Evolutionary conservation across 2,888 invertebrate genomes (phyloP).

Genomic region (Rhaphigaster nebulosa): DNA sequence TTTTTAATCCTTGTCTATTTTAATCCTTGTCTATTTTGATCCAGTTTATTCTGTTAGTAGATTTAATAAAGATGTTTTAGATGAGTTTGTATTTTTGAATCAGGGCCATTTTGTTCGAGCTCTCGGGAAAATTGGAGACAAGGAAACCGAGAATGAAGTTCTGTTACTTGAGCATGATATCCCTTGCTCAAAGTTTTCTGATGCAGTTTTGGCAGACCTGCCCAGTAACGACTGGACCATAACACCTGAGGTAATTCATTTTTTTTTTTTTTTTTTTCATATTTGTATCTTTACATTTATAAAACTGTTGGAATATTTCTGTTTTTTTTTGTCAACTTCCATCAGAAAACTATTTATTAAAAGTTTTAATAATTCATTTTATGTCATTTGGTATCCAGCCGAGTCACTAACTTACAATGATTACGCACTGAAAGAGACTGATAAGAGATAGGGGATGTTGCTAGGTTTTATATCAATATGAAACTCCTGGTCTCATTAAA

Average conservation of each 20-base stretch:
- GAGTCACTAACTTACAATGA: too few relatives aligned
- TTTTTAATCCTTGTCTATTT: too few relatives aligned
- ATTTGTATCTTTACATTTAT: too few relatives aligned
- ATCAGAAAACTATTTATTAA: not conserved
- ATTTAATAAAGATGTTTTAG: too few relatives aligned
- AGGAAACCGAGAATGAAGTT: slow-evolving; percentile 96
- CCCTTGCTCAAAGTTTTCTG: slow-evolving; percentile 95
- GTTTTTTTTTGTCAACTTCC: not conserved
- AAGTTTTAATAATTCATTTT: not conserved
- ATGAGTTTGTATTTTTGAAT: slow-evolving; percentile 62
- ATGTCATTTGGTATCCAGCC: not conserved
- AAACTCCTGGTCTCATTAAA: too few relatives aligned
- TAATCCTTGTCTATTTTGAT: too few relatives aligned
- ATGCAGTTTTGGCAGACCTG: slow-evolving; percentile 91
- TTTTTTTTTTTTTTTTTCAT: not conserved
- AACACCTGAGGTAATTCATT: slow-evolving; percentile 70
- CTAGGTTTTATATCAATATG: too few relatives aligned
- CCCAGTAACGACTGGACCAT: slow-evolving; percentile 93
- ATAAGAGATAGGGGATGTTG: too few relatives aligned
- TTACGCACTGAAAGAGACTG: not conserved
- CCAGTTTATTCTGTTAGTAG: too few relatives aligned
- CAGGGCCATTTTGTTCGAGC: slow-evolving; percentile 95
- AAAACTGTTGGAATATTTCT: not conserved
- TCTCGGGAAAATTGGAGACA: slow-evolving; percentile 92
- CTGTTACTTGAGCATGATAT: slow-evolving; percentile 96